Conservation (phyloP, 2,888 invertebrate genomes). For the Brachyptera risi region DNA sequence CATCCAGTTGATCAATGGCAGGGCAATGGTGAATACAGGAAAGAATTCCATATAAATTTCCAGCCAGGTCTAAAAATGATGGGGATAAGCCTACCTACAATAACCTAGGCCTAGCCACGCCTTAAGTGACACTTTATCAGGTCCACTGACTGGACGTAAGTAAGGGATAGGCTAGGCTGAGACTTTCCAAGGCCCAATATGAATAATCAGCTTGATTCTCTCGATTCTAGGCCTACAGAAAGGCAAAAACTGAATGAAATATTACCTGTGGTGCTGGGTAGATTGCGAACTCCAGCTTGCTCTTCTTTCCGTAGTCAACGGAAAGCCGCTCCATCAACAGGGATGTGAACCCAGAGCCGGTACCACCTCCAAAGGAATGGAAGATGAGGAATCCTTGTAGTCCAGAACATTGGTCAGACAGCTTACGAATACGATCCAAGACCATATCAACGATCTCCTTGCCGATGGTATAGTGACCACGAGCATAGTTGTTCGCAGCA, state of each 20-base stretch:
- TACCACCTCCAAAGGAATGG: slow-evolving; percentile 68
- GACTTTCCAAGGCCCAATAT: no score
- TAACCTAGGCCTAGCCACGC: no score
- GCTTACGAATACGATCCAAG: slow-evolving; percentile 65
- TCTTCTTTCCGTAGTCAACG: slow-evolving; percentile 59
- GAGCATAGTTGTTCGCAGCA: slow-evolving; percentile 36
- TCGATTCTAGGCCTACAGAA: not conserved
- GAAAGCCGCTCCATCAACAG: slow-evolving; percentile 56
- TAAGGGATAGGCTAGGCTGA: no score
- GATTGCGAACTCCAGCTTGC: slow-evolving; percentile 55
- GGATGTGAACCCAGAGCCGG: slow-evolving; percentile 57
- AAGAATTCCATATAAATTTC: no score
- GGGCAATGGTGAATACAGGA: no score
- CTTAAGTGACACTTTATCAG: not conserved
- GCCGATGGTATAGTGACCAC: slow-evolving; percentile 83
- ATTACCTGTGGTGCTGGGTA: slow-evolving; percentile 55
- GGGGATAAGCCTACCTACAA: no score
- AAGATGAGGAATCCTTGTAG: slow-evolving; percentile 82
- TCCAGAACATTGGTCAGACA: slow-evolving; percentile 71
- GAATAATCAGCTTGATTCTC: no score
- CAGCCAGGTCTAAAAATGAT: no score
- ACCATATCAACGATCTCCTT: slow-evolving; percentile 69
- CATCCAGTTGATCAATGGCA: not conserved
- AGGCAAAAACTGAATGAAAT: not conserved
- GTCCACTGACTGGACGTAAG: no score